Conservation (phyloP, 2,797 vertebrate genomes). For the Taenioides sp. region DNA sequence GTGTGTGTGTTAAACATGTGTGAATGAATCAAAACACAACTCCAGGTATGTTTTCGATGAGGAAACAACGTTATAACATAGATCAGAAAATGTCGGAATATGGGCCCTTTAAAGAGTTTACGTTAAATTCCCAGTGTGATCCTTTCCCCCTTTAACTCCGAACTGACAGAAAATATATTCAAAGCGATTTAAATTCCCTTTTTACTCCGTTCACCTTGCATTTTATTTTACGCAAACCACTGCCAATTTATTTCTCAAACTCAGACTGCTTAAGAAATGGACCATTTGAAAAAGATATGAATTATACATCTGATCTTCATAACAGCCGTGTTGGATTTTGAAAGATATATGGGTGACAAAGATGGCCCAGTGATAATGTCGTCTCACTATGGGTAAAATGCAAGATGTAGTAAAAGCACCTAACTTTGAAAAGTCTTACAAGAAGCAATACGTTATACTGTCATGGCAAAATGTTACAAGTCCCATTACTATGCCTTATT, state of each 20-base stretch:
- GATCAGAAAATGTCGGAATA: no score
- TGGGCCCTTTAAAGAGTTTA: slow-evolving; percentile 11
- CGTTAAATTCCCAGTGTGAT: slow-evolving; percentile 30
- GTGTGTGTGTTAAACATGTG: no score
- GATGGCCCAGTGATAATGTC: slow-evolving; percentile 26
- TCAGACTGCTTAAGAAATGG: slow-evolving; percentile 14
- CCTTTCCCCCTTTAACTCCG: slow-evolving; percentile 22
- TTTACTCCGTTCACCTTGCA: slow-evolving; percentile 18
- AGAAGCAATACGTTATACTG: slow-evolving; percentile 12
- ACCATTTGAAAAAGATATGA: slow-evolving; percentile 22
- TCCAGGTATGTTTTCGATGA: no score
- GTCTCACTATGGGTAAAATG: slow-evolving; percentile 29
- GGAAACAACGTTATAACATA: no score
- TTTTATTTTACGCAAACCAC: slow-evolving; percentile 24
- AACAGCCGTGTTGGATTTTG: slow-evolving; percentile 9
- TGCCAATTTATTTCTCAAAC: slow-evolving; percentile 28
- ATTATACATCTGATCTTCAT: slow-evolving; percentile 21
- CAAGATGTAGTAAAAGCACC: background rate
- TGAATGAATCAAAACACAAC: no score
- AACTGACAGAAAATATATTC: slow-evolving; percentile 39
- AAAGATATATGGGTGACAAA: slow-evolving; percentile 38
- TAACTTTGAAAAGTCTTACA: slow-evolving; percentile 23
- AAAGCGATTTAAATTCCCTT: slow-evolving; percentile 31
- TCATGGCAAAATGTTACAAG: slow-evolving; percentile 18
- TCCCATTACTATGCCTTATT: slow-evolving; percentile 28